These are phyloP conservation scores for Fundulus diaphanus DNA, from an alignment of 2,797 vertebrate genomes.

Conservation along the genomic window DNA sequence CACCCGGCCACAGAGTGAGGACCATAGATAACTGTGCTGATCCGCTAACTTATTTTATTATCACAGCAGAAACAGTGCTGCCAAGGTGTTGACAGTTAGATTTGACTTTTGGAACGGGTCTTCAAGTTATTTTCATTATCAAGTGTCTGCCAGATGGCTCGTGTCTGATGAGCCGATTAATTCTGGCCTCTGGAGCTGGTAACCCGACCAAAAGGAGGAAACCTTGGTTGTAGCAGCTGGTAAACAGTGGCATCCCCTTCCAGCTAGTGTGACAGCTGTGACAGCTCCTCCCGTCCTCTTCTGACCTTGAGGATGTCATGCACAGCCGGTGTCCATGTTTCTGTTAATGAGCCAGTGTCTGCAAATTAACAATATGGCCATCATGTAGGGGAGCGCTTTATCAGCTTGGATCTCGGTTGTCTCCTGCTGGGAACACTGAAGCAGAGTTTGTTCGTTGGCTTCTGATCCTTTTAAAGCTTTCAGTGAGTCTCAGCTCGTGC, in stretches of 20 bases:
- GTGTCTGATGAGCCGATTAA: conserved; percentile 56
- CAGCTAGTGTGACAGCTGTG: conserved; percentile 40
- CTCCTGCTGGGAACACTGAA: conserved; percentile 29
- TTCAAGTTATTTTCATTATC: conserved; percentile 61
- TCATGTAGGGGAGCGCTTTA: not conserved
- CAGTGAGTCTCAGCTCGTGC: not conserved
- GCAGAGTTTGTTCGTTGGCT: conserved; percentile 11
- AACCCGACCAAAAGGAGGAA: conserved; percentile 28
- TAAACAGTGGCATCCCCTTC: conserved; percentile 31
- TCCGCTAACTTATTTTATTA: conserved; percentile 8
- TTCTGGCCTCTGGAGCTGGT: conserved; percentile 37
- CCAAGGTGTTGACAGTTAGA: conserved; percentile 47
- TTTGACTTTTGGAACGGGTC: conserved; percentile 52
- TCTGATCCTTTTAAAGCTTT: not conserved
- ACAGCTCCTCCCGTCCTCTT: conserved; percentile 36
- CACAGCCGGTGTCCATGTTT: conserved; percentile 20
- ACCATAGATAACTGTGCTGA: conserved; percentile 23
- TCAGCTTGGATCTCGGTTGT: conserved; percentile 5
- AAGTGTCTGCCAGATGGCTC: conserved; percentile 57
- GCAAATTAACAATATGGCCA: conserved; percentile 20
- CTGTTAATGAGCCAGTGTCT: conserved; percentile 42
- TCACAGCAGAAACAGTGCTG: conserved; percentile 44
- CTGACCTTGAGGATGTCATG: conserved; percentile 45
- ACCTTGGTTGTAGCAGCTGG: not conserved
- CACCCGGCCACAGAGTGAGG: conserved; percentile 5